A percentile compares a stretch with the other conserved stretches of the same genome.
Conservation (phyloP, 2,888 invertebrate species). For the Ceratothoa steindachneri region DNA sequence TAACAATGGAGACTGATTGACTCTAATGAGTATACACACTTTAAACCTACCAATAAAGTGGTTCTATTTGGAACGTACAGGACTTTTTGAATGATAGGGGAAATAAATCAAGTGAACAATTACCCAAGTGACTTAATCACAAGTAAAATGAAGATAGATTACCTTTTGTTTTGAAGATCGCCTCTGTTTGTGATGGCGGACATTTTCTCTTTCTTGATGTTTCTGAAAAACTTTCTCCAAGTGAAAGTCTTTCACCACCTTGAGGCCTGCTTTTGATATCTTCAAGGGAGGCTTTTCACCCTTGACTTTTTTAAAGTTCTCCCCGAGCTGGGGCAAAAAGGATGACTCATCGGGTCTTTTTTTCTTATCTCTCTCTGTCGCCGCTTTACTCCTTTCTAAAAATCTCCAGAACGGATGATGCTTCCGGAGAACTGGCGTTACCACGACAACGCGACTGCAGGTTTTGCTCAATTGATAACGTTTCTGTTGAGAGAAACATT, state of each 20-base stretch:
- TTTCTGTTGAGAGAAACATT: not conserved
- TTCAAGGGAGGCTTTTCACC: not conserved
- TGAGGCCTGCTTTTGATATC: slow-evolving; percentile 38
- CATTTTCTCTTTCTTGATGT: slow-evolving; percentile 23
- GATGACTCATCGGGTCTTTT: not conserved
- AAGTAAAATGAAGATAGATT: no score
- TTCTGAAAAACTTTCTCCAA: slow-evolving; percentile 34
- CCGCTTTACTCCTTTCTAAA: not conserved
- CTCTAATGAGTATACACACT: no score
- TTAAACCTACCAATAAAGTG: no score
- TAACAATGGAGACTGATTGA: no score
- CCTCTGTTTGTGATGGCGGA: not conserved
- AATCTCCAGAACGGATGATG: slow-evolving; percentile 21
- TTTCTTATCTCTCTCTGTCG: not conserved
- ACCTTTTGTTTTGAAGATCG: not conserved
- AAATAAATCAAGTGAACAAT: no score
- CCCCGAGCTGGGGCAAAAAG: not conserved
- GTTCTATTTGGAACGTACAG: no score
- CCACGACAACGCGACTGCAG: slow-evolving; percentile 26
- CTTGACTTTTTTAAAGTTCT: not conserved
- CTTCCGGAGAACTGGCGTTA: slow-evolving; percentile 18
- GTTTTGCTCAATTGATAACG: slow-evolving; percentile 19
- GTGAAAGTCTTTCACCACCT: slow-evolving; percentile 34
- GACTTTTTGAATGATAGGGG: not conserved
- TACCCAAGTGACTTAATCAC: no score